These are phyloP conservation scores for Lamellibrachia luymesi DNA, from an alignment of 1,140 invertebrate genomes.

Conservation along the genomic window DNA sequence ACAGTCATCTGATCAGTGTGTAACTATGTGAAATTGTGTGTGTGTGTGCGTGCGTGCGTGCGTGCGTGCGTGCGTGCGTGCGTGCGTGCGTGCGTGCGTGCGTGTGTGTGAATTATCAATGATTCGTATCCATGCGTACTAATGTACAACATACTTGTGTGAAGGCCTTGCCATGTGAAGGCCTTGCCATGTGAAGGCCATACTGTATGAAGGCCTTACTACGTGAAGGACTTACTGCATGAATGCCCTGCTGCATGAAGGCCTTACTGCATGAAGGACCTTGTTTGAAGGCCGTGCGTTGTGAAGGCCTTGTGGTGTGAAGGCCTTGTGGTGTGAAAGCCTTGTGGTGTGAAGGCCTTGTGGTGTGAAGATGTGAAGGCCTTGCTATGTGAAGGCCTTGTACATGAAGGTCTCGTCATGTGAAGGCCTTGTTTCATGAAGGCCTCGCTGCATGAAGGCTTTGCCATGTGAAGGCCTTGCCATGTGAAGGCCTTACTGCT, in stretches of 20 bases:
- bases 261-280: no score
- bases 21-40: no score
- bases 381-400: neutral
- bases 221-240: neutral
- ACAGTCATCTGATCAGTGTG: no score
- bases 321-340: no score
- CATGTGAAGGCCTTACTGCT: neutral
- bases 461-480: neutral
- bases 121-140: neutral
- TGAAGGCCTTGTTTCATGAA: no score
- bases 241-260: no score
- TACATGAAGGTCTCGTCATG: no score
- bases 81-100: constrained; percentile 13
- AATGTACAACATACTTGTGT: no score
- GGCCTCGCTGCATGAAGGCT: no score
- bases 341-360: neutral
- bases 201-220: neutral
- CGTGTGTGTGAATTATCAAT: neutral
- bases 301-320: no score
- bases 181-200: neutral
- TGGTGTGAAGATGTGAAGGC: neutral
- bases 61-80: constrained; percentile 15
- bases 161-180: neutral
- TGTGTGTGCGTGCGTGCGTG: constrained; percentile 12
- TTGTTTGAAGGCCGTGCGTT: neutral